phyloP scores from a whole-genome alignment of 2,113 vertebrate species.

The Acanthisitta chloris region DNA sequence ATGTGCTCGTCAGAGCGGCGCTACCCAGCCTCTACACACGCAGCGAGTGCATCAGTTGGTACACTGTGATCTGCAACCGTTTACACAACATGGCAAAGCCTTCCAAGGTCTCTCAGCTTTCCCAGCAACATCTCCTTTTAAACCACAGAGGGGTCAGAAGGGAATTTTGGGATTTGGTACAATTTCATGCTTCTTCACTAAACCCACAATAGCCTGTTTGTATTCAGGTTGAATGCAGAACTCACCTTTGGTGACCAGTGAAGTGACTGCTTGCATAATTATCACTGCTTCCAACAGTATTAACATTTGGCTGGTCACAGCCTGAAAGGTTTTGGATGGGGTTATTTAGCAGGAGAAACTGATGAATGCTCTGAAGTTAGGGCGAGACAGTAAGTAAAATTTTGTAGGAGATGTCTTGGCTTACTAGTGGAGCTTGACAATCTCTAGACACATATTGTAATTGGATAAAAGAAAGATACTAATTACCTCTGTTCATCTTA shows the following conservation, averaged over 20 bases:
- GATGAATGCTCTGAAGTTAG: not conserved
- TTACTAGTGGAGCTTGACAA: not conserved
- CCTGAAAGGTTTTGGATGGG: not conserved
- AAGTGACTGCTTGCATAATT: not conserved
- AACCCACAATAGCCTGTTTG: not conserved
- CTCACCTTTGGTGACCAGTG: not conserved
- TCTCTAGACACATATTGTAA: not conserved
- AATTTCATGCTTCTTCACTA: not conserved
- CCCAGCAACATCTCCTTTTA: not conserved
- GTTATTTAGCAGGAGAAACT: not conserved
- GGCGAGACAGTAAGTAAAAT: not conserved
- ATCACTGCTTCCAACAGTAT: not conserved
- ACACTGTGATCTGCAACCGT: not conserved
- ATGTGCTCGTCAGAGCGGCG: fast-evolving
- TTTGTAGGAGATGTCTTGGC: not conserved
- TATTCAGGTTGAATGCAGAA: slow-evolving; percentile 7
- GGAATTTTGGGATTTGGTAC: not conserved
- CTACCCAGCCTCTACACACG: fast-evolving
- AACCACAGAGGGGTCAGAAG: not conserved
- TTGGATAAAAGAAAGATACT: not conserved
- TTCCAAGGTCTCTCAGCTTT: not conserved
- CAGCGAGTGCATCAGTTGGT: not conserved
- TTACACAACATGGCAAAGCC: not conserved
- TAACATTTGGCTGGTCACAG: not conserved
- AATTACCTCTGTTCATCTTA: not conserved